Evolutionary conservation across 2,797 vertebrate species (phyloP), one percentile per base, ranked within the genome.

Genomic region (Urophycis tenuis): DNA sequence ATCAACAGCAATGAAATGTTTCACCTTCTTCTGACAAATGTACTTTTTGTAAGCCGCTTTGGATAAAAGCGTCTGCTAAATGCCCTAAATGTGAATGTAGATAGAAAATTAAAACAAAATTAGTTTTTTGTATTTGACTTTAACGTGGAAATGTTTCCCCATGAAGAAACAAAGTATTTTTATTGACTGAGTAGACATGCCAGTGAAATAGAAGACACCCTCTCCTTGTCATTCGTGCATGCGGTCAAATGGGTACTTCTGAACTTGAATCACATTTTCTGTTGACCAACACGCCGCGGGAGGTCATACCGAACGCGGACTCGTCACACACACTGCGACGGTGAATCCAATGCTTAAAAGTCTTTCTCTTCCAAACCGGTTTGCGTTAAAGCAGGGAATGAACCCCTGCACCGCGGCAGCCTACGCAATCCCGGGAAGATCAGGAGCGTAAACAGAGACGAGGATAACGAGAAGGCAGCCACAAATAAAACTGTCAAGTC

Each of bases 401-500:
- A 29, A 29, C 35, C 25, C 4, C 25, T 22, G 33, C 34, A 72
- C 34, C 17, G 10, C 15, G 33, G 11, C n/a, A 36, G 9, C 22
- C 3, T 29, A 14, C 10, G 19, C 53, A n/a, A 73, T 19, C 72
- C n/a, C n/a, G 72, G 75, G 72, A 64, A 80, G 82, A 85, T 89
- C 82, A 88, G 81, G 81, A 85, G 78, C 85, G 81, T 86, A 87
- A 85, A 87, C 85, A 72, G 80, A 87, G 85, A 74, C 75, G 79
- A 36, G 82, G 85, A 87, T 88, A 87, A 91, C 83, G 81, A 87
- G 84, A 85, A 87, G 85, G 80, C 64, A 83, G 79, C 74, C 81
- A 69, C 77, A 89, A 87, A 89, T 87, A 88, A 88, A 88, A 89
- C 88, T 81, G 76, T 75, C 79, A 34, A 79, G 78, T 87, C 80